Conservation (phyloP, 1,140 invertebrate species). For the Musca vetustissima region DNA sequence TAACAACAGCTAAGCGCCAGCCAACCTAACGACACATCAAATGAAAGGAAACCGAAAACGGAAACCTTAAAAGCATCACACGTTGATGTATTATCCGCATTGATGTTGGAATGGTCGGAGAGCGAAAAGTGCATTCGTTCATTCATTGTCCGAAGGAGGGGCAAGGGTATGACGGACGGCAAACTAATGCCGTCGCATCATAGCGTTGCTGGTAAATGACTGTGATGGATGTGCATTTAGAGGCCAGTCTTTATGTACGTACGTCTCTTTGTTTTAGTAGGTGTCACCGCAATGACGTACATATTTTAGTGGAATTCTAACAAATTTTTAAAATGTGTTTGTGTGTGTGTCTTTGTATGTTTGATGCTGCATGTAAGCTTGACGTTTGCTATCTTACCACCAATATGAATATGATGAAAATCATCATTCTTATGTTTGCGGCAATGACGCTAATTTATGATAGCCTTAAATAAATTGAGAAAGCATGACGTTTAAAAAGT, state of each 20-base stretch:
- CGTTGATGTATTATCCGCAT: neutral
- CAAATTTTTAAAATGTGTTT: neutral
- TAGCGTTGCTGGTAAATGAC: neutral
- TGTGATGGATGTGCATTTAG: slow-evolving; percentile 17
- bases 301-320: neutral
- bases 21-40: neutral
- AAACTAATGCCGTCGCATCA: no score
- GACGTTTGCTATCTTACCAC: neutral
- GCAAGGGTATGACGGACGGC: no score
- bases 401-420: slow-evolving; percentile 18
- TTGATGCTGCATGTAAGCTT: slow-evolving; percentile 21
- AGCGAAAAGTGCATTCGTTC: no score
- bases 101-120: neutral
- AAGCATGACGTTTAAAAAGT: slow-evolving; percentile 20
- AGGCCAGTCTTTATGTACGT: slow-evolving; percentile 2
- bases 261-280: slow-evolving; percentile 8
- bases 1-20: neutral
- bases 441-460: slow-evolving; percentile 15
- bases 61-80: slow-evolving; percentile 17
- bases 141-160: no score
- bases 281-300: neutral
- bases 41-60: neutral
- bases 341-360: slow-evolving; percentile 2
- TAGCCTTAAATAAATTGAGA: slow-evolving; percentile 31
- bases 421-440: slow-evolving; percentile 1